A percentile compares a stretch with the other conserved stretches of the same genome.
Conservation (phyloP, 2,888 invertebrate species). For the Lepidochrysops patricia region DNA sequence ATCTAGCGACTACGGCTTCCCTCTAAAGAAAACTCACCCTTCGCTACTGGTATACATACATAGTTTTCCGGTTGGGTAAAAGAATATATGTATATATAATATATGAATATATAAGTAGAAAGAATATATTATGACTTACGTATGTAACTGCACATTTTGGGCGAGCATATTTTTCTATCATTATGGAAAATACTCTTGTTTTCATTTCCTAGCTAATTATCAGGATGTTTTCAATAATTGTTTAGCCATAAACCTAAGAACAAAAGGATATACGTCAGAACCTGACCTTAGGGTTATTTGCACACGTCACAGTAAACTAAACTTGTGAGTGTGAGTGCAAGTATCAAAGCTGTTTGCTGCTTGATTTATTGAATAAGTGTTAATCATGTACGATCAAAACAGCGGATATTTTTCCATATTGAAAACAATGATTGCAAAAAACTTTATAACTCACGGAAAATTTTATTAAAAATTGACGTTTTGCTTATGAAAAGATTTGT, state of each 20-base stretch:
- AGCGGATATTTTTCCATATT: background rate
- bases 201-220: background rate
- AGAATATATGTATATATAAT: too few species aligned
- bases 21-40: too few species aligned
- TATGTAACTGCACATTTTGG: background rate
- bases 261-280: conserved; percentile 8
- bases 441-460: background rate
- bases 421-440: background rate
- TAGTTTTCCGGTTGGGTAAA: too few species aligned
- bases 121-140: too few species aligned
- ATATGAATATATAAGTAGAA: too few species aligned
- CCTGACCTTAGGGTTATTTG: conserved; percentile 10
- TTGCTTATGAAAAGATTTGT: background rate
- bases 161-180: background rate
- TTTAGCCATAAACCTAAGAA: background rate
- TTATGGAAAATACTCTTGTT: background rate
- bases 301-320: conserved; percentile 1
- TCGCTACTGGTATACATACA: too few species aligned
- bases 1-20: too few species aligned
- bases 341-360: background rate
- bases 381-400: background rate
- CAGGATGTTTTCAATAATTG: background rate
- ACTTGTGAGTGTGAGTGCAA: background rate
- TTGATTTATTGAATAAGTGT: background rate
- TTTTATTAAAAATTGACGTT: background rate